Base-by-base conservation (phyloP, 2,113 vertebrate species). In the Sinocyclocheilus rhinocerous region DNA sequence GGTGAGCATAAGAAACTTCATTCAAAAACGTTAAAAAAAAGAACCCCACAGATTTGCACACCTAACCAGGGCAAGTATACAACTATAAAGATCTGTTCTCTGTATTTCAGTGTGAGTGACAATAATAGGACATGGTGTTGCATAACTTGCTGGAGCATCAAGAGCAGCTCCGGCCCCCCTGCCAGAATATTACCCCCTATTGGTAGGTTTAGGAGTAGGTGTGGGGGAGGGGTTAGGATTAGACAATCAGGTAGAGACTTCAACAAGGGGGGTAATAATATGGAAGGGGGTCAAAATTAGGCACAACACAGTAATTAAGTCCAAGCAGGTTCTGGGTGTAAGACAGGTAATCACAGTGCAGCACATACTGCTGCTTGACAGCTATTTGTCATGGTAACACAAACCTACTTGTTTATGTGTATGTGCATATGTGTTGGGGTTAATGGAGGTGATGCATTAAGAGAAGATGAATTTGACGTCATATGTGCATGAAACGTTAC, bases 121-220 rank as follows among this genome's bases (percentile, higher is more conserved):
- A 83, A 90, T 92, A 92, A 93, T 33, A 33, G 29, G 29, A 33
- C 65, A 24, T 73, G 83, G 79, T 67, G 52, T 83, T 15, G 73
- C 77, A 86, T 63, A 70, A 73, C 48, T 65, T n/a, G 42, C 82
- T 75, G n/a, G 39, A 82, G 36, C 36, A 36, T 36, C 36, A 36
- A 36, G 36, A 36, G 36, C 36, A 33, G 29, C 3, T 33, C 29
- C 29, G 29, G 29, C 29, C 29, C 29, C 29, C 29, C 29, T 33
- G 29, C 29, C 29, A 33, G 29, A 33, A 33, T 33, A 33, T 33
- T 33, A 33, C 29, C 29, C 29, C 29, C 29, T 29, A 29, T 29
- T 29, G 29, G 29, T 29, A 29, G 29, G 29, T 2, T 29, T 29
- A 29, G 29, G 29, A 29, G 29, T 29, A 29, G 29, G 29, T 29